These are phyloP conservation scores for Aleadryas rufinucha DNA, from an alignment of 2,113 vertebrate species.

Conservation along the genomic window DNA sequence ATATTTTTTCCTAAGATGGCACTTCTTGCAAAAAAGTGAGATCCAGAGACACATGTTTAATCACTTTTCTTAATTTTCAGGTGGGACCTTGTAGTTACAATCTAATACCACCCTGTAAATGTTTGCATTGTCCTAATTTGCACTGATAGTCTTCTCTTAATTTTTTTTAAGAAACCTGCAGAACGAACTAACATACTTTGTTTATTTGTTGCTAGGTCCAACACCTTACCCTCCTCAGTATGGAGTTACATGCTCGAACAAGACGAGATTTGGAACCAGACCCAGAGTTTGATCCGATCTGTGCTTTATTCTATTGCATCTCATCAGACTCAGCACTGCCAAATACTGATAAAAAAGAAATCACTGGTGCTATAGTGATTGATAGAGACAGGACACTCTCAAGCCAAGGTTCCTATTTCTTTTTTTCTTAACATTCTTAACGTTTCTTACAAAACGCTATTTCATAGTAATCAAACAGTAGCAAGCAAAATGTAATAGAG, in stretches of 20 bases:
- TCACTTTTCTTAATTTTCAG: not conserved
- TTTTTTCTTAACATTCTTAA: slow-evolving; percentile 46
- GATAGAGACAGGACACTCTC: slow-evolving; percentile 76
- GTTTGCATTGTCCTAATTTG: not conserved
- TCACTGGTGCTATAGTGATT: slow-evolving; percentile 88
- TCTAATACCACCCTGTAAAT: not conserved
- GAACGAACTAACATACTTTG: not conserved
- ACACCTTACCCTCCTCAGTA: slow-evolving; percentile 89
- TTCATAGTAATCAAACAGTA: slow-evolving; percentile 44
- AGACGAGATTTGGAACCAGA: slow-evolving; percentile 93
- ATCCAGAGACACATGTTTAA: not conserved
- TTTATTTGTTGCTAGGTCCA: slow-evolving; percentile 81
- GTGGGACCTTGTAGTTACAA: not conserved
- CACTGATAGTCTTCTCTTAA: not conserved
- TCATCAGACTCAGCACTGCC: slow-evolving; percentile 83
- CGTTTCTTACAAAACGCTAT: slow-evolving; percentile 20
- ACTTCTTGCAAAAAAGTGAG: not conserved
- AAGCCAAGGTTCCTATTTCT: slow-evolving; percentile 77
- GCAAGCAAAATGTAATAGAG: slow-evolving; percentile 45
- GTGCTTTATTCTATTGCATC: slow-evolving; percentile 97
- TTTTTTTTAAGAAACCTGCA: not conserved
- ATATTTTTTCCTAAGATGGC: not conserved
- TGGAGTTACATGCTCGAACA: slow-evolving; percentile 94
- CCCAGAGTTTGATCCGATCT: slow-evolving; percentile 97
- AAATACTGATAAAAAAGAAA: slow-evolving; percentile 73